These are phyloP conservation scores for Neotragus pygmaeus DNA, from an alignment of 2,113 vertebrate genomes.

Conservation along the genomic window DNA sequence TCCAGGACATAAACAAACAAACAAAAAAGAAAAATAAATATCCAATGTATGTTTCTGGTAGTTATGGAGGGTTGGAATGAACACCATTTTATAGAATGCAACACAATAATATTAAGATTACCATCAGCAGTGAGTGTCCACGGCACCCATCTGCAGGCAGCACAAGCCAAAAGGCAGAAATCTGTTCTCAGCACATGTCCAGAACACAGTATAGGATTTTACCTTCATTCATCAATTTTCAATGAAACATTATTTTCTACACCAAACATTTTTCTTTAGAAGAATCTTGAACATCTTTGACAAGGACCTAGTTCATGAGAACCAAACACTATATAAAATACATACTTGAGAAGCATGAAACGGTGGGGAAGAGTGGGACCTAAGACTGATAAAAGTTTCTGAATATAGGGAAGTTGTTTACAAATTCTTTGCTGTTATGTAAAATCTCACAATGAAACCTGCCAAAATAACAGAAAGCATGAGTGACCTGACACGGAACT, in stretches of 20 bases:
- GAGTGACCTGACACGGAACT: neutral
- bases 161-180: neutral
- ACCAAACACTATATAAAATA: neutral
- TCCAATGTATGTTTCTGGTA: neutral
- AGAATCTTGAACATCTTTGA: neutral
- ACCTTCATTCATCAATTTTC: neutral
- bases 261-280: neutral
- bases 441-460: slow-evolving; percentile 6
- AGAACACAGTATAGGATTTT: neutral
- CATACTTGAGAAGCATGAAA: neutral
- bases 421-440: neutral
- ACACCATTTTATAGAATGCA: neutral
- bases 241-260: neutral
- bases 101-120: neutral
- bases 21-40: neutral
- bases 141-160: accelerated
- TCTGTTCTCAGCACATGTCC: neutral
- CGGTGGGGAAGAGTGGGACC: neutral
- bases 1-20: neutral
- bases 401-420: neutral
- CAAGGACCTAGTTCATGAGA: neutral
- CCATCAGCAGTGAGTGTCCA: accelerated
- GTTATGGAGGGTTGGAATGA: neutral
- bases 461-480: neutral
- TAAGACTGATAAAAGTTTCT: neutral